Base-by-base conservation (phyloP, 2,888 invertebrate species). In the Brassicogethes aeneus region DNA sequence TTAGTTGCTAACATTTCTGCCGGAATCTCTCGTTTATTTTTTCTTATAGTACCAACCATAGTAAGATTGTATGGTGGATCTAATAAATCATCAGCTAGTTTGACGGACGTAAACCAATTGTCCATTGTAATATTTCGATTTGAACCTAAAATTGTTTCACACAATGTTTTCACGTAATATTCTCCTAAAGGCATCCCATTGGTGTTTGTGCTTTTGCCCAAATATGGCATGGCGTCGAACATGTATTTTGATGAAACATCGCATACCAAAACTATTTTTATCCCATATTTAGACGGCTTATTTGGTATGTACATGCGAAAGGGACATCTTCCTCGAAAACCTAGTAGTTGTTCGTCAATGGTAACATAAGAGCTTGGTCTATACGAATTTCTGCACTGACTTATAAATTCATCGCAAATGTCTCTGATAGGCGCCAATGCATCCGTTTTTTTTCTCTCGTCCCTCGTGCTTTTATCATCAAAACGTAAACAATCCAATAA, bases 41-140 rank as follows among this genome's bases (percentile, higher is more conserved):
- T 48, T 39, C 60, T 36, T 37, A 61, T 29, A 33, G 62, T 63
- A 14, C 59, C 59, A 17, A 59, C 47, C 14, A 61, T 37, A 7
- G 57, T 60, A 34, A 61, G 40, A 44, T 56, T 60, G 41, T 61
- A 61, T 17, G 58, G 61, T 35, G 52, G 44, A 43, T 52, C 39
- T 31, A 58, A 47, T 35, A 62, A 37, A 12, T 46, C 39, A 42
- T 57, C 53, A 3, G 55, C 59, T n/a, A 61, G 39, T 14, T 53
- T 43, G 16, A 62, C 51, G 16, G 57, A 60, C 8, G 60, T 59
- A 39, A 62, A 63, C 61, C 59, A 60, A 43, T 63, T 62, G 43
- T 63, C 60, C 46, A 50, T 51, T 33, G 54, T 57, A 15, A 53
- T 43, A 41, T 52, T 55, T 36, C 52, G 36, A 30, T 53, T 50